Base-by-base conservation (phyloP, 1,140 invertebrate species). In the Chymomyza costata region DNA sequence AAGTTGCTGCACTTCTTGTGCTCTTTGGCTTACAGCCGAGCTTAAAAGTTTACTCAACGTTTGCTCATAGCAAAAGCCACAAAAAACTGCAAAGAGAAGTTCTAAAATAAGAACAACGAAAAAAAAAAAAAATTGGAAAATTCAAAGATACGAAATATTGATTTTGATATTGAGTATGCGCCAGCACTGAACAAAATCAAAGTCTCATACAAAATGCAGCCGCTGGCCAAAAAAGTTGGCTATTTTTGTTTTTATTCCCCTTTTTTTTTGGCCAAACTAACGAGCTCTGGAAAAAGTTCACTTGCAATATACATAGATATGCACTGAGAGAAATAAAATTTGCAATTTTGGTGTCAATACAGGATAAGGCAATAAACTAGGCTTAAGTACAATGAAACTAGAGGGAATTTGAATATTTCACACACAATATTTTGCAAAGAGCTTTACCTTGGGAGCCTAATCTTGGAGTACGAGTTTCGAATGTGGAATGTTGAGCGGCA, bases 131-230 rank as follows among this genome's bases (percentile, higher is more conserved):
- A 57, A 17, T 5, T n/a, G n/a, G n/a, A 58, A 65, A 37, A 52
- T 38, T 62, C 61, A 52, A 47, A 46, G 56, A 69, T 63, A n/a
- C n/a, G n/a, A n/a, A n/a, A 62, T 76, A 76, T 76, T 76, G 71
- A 76, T 76, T 76, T 78, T 44, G 70, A 48, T 54, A 53, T 44
- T 61, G 10, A 52, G 58, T 16, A 43, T 45, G 43, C 43, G 50
- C 41, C 18, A 62, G 60, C 53, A 58, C 46, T 64, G 61, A 55
- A 43, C 41, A 61, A 57, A 70, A 76, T 78, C 71, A 40, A 53
- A 80, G 66, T 53, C 62, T 45, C 66, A 78, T 78, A 67, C 73
- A 78, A 65, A 78, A 67, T 67, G 63, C 63, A 67, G 61, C 62
- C 53, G 43, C 40, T 31, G 53, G 61, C 52, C 35, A 40, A 31